Evolutionary conservation across 1,140 invertebrate species (phyloP).

Genomic region (Temnothorax longispinosus): DNA sequence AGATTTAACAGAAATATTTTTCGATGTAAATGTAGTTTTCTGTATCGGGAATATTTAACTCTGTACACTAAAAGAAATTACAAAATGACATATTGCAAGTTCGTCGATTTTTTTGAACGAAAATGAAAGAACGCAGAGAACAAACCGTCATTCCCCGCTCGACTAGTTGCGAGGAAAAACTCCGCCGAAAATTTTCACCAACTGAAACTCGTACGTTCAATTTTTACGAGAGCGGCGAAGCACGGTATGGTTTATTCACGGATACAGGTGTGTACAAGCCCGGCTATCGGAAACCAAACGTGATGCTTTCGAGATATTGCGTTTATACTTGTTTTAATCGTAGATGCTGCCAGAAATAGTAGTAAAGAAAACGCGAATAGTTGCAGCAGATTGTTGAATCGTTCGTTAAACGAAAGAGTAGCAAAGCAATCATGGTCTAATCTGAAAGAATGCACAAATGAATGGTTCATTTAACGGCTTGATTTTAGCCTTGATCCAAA

Average conservation of each 20-base stretch:
- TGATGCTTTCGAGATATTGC: constrained; percentile 35
- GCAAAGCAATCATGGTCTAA: not conserved
- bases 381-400: constrained; percentile 39
- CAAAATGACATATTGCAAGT: not conserved
- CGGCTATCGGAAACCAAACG: constrained; percentile 31
- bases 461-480: not conserved
- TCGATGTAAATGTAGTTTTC: not conserved
- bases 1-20: not conserved
- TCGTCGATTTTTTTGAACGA: constrained; percentile 21
- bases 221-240: constrained; percentile 46
- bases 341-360: not conserved
- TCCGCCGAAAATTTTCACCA: constrained; percentile 37
- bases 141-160: constrained; percentile 12
- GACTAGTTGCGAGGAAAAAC: constrained; percentile 35
- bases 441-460: not conserved
- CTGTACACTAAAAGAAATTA: constrained; percentile 30
- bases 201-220: constrained; percentile 49
- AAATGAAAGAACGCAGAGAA: constrained; percentile 17
- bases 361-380: not conserved
- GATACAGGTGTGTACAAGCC: constrained; percentile 8
- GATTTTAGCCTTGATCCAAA: constrained; percentile 26
- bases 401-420: constrained; percentile 10
- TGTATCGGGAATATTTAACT: not conserved
- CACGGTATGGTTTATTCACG: constrained; percentile 52
- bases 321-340: constrained; percentile 66